Evolutionary conservation across 2,797 vertebrate genomes (phyloP).

Genomic region (Trachurus trachurus): DNA sequence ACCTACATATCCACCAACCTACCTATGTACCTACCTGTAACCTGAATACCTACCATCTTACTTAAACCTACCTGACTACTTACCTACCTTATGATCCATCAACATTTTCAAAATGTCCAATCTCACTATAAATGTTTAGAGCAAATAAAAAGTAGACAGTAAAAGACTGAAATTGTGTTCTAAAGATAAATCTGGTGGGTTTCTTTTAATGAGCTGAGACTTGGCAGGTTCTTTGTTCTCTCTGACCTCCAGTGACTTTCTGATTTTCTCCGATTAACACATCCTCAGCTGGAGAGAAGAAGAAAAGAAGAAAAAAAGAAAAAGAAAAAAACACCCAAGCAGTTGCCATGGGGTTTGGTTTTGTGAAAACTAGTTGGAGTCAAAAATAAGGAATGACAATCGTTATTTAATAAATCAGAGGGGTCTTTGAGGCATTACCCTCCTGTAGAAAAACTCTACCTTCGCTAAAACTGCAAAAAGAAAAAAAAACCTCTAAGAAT

Average conservation of each 20-base stretch:
- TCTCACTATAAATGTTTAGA: neutral
- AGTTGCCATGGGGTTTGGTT: conserved; percentile 9
- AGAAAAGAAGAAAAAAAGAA: neutral
- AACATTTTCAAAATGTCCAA: neutral
- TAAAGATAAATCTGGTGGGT: neutral
- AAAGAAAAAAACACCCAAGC: neutral
- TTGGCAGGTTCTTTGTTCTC: neutral
- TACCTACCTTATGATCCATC: neutral
- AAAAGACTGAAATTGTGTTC: neutral
- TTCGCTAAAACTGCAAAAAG: neutral
- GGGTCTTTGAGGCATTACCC: neutral
- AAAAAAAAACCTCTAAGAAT: conserved; percentile 13
- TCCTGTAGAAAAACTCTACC: neutral
- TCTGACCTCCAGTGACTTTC: conserved; percentile 16
- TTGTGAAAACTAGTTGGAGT: neutral
- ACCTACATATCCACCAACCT: too few species aligned
- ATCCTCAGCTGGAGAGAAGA: conserved; percentile 5
- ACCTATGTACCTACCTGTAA: too few species aligned
- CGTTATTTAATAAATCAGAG: conserved; percentile 1
- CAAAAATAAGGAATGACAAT: neutral
- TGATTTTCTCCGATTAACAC: conserved; percentile 26
- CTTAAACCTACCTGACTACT: neutral
- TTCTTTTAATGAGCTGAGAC: conserved; percentile 11
- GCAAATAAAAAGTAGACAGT: neutral
- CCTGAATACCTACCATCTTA: too few species aligned